Evolutionary conservation across 2,797 vertebrate species (phyloP).

Genomic region (Gobionotothen gibberifrons): DNA sequence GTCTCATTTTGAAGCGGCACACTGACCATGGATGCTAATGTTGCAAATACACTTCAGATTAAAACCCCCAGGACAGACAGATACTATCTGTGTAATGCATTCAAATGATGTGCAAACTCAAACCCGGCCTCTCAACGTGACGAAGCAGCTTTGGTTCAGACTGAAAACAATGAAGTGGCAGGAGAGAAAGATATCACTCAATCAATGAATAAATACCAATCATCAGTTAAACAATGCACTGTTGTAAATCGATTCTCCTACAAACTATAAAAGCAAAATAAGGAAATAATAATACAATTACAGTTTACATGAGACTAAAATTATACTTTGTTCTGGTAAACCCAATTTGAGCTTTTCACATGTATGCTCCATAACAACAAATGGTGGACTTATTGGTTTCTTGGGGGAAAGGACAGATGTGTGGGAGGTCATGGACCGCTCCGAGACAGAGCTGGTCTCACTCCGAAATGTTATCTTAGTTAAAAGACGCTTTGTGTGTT

Average conservation of each 20-base stretch:
- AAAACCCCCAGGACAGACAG: conserved; percentile 11
- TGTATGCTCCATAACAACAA: conserved; percentile 3
- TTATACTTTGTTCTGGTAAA: conserved; percentile 10
- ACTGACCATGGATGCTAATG: neutral
- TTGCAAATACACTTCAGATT: conserved; percentile 4
- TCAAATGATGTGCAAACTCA: conserved; percentile 49
- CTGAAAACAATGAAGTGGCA: conserved; percentile 1
- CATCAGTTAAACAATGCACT: neutral
- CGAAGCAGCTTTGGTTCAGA: conserved; percentile 58
- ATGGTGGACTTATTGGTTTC: neutral
- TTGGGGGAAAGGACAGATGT: neutral
- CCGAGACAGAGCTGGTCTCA: conserved; percentile 48
- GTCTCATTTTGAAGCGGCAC: conserved; percentile 14
- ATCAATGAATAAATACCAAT: conserved; percentile 45
- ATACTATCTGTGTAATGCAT: conserved; percentile 16
- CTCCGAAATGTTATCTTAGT: conserved; percentile 21
- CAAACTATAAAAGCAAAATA: conserved; percentile 11
- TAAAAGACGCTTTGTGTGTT: neutral
- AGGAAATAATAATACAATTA: conserved; percentile 7
- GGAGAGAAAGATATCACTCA: conserved; percentile 20
- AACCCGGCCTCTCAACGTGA: neutral
- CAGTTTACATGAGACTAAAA: conserved; percentile 7
- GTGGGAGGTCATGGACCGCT: conserved; percentile 61
- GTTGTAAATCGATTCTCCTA: conserved; percentile 1
- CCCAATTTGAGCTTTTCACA: conserved; percentile 19